Percentiles rank a stretch among this genome's conserved stretches.
Evolutionary conservation across 2,797 vertebrate species (phyloP).

Genomic region (Sciaenops ocellatus): DNA sequence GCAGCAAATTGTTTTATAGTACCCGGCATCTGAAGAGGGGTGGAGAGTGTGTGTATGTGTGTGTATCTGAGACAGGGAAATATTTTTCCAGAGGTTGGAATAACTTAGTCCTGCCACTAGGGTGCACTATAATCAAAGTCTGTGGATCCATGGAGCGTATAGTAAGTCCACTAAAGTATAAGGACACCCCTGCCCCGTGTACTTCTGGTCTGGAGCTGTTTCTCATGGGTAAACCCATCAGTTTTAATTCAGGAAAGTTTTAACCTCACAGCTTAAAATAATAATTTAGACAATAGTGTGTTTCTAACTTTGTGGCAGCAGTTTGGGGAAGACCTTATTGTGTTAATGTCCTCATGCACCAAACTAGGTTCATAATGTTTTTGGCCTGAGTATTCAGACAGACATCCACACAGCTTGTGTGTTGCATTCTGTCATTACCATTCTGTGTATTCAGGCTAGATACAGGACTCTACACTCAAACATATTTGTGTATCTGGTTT

Average conservation of each 20-base stretch:
- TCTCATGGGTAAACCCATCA: background rate
- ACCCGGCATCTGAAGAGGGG: background rate
- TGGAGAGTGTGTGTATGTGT: background rate
- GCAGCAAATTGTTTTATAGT: constrained; percentile 28
- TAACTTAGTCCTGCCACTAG: constrained; percentile 60
- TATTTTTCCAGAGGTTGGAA: constrained; percentile 6
- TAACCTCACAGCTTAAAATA: background rate
- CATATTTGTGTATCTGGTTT: background rate
- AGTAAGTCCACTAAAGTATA: background rate
- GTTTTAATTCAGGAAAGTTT: background rate
- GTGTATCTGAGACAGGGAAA: background rate
- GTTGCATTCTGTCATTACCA: background rate
- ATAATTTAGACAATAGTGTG: background rate
- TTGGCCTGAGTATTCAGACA: background rate
- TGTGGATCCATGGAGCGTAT: background rate
- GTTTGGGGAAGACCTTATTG: background rate
- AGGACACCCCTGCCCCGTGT: background rate
- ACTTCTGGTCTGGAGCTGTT: background rate
- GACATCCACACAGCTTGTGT: background rate
- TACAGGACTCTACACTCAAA: background rate
- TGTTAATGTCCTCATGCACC: background rate
- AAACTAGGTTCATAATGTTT: background rate
- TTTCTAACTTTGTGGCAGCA: background rate
- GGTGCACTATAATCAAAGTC: constrained; percentile 63
- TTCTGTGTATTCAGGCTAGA: background rate